These are phyloP conservation scores for Yoshiicerus persimilis DNA, from an alignment of 1,140 invertebrate species.

Conservation along the genomic window DNA sequence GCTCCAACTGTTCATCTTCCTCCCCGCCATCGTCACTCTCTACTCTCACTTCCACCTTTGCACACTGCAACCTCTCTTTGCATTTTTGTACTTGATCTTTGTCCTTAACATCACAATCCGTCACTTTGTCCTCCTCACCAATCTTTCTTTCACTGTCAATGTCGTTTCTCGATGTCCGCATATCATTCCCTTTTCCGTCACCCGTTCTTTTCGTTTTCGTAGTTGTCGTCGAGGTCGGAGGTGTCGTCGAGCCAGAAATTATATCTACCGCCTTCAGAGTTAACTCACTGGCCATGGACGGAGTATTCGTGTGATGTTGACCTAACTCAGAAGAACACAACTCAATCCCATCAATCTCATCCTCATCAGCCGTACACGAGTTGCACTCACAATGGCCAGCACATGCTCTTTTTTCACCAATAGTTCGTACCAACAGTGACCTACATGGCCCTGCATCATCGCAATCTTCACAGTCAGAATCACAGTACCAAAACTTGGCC, in stretches of 20 bases:
- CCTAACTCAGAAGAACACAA: neutral
- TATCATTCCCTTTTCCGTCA: neutral
- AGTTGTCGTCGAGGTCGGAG: neutral
- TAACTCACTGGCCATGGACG: conserved; percentile 47
- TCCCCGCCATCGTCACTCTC: neutral
- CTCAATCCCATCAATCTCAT: conserved; percentile 40
- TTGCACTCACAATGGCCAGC: conserved; percentile 44
- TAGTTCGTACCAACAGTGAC: conserved; percentile 45
- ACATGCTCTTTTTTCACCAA: conserved; percentile 33
- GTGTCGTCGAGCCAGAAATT: conserved; percentile 11
- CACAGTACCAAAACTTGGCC: conserved; percentile 48
- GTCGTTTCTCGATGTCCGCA: neutral
- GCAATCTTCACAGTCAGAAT: conserved; percentile 48
- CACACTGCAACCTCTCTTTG: conserved; percentile 7
- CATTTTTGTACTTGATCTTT: conserved; percentile 24
- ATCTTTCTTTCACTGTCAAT: neutral
- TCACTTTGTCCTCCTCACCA: neutral
- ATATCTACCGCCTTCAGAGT: conserved; percentile 46
- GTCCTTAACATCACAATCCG: conserved; percentile 20
- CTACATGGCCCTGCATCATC: conserved; percentile 37
- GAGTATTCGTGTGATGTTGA: conserved; percentile 40
- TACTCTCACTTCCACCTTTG: neutral
- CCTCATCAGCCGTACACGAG: conserved; percentile 43
- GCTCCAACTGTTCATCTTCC: neutral
- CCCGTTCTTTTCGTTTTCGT: neutral